phyloP scores from a whole-genome alignment of 2,113 vertebrate genomes.

The Coryphaenoides rupestris region DNA sequence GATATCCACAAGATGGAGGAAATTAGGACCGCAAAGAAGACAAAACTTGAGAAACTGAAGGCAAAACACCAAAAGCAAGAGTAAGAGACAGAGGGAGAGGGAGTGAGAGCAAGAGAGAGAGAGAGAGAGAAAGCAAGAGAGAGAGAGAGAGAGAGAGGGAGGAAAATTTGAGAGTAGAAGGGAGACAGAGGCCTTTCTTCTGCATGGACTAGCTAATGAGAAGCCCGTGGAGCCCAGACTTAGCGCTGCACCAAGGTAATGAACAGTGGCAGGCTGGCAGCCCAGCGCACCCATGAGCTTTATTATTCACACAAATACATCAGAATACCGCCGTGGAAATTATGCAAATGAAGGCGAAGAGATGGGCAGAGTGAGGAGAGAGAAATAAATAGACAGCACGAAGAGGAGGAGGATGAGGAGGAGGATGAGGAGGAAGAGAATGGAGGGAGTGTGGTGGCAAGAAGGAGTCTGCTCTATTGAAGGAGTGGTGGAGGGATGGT shows the following conservation, averaged over 20 bases:
- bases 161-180: slow-evolving; percentile 11
- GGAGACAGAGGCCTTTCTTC: slow-evolving; percentile 37
- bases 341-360: slow-evolving; percentile 53
- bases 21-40: neutral
- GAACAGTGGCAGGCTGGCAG: slow-evolving; percentile 61
- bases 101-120: neutral
- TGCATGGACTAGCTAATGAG: slow-evolving; percentile 59
- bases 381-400: slow-evolving; percentile 7
- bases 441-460: neutral
- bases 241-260: slow-evolving; percentile 45
- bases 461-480: slow-evolving; percentile 37
- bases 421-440: neutral
- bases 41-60: slow-evolving; percentile 2
- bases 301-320: slow-evolving; percentile 66
- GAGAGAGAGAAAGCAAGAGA: slow-evolving; percentile 11
- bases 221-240: slow-evolving; percentile 50
- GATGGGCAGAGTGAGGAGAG: slow-evolving; percentile 1
- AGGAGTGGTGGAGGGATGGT: neutral
- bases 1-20: neutral
- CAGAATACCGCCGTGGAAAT: slow-evolving; percentile 58
- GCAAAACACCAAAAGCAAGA: slow-evolving; percentile 9
- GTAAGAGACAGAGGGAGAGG: slow-evolving; percentile 2
- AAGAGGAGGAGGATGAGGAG: slow-evolving; percentile 9
- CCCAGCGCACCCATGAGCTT: slow-evolving; percentile 45
- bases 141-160: slow-evolving; percentile 4